Percentiles rank a stretch among this genome's conserved stretches.
These are phyloP conservation scores for Holacanthella duospinosa DNA, from an alignment of 2,888 invertebrate species.

Conservation along the genomic window DNA sequence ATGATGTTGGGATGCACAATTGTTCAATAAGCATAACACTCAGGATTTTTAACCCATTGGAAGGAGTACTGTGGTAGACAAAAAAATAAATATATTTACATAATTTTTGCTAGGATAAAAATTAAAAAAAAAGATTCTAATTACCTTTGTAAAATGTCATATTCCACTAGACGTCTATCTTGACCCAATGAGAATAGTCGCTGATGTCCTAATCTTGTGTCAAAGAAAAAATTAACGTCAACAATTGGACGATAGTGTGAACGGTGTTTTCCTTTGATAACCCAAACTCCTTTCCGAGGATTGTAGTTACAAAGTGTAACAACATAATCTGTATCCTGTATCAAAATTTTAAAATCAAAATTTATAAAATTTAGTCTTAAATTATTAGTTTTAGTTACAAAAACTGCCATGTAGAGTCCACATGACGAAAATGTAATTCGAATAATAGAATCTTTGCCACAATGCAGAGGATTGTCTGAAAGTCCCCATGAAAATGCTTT, in stretches of 20 bases:
- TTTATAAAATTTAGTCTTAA: no score
- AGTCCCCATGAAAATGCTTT: constrained; percentile 10
- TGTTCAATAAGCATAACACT: not conserved
- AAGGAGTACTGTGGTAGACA: not conserved
- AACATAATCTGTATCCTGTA: no score
- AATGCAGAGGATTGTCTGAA: constrained; percentile 11
- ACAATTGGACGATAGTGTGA: constrained; percentile 52
- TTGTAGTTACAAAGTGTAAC: constrained; percentile 16
- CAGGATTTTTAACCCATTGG: not conserved
- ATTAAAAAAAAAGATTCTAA: not conserved
- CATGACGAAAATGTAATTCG: constrained; percentile 26
- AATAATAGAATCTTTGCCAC: constrained; percentile 14
- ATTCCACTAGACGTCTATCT: constrained; percentile 53
- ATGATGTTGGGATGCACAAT: not conserved
- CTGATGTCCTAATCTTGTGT: constrained; percentile 39
- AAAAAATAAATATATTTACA: not conserved
- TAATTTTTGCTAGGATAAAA: no score
- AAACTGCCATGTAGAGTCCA: constrained; percentile 28
- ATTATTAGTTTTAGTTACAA: no score
- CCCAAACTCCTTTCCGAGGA: constrained; percentile 43
- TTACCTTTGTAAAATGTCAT: constrained; percentile 47
- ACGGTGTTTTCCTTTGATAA: constrained; percentile 51
- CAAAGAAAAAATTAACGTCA: constrained; percentile 49
- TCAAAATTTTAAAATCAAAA: no score
- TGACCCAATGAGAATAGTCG: constrained; percentile 51